Percentiles rank a stretch among this genome's conserved stretches.
Conservation (phyloP, 2,113 vertebrate species). For the Myiagra hebetior region DNA sequence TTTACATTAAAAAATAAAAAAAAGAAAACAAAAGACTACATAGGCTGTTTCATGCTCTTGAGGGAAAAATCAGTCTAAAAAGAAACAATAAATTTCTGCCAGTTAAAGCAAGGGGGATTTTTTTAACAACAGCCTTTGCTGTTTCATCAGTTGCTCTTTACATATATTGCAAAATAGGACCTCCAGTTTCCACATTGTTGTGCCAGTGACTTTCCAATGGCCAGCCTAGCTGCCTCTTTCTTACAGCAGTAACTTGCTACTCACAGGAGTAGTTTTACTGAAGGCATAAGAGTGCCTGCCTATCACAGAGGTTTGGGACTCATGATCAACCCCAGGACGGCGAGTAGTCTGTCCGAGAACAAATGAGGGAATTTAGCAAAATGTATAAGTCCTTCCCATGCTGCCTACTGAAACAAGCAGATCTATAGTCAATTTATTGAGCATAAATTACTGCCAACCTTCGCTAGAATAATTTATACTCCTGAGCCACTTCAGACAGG, state of each 20-base stretch:
- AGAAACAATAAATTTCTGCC: not conserved
- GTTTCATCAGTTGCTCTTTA: not conserved
- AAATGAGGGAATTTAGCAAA: conserved; percentile 61
- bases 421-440: conserved; percentile 72
- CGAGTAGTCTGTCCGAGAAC: not conserved
- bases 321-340: not conserved
- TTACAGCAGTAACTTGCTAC: not conserved
- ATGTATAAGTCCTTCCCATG: conserved; percentile 53
- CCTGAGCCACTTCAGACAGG: conserved; percentile 67
- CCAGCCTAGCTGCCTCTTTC: not conserved
- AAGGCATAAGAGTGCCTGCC: not conserved
- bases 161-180: not conserved
- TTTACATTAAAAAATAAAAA: not conserved
- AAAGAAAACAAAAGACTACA: not conserved
- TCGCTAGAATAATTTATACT: conserved; percentile 67
- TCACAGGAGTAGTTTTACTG: not conserved
- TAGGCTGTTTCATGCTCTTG: not conserved
- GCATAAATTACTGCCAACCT: conserved; percentile 70
- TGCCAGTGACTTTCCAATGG: not conserved
- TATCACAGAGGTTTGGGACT: not conserved
- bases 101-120: not conserved
- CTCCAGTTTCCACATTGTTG: not conserved
- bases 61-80: not conserved
- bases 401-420: conserved; percentile 59
- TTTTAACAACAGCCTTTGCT: not conserved